Evolutionary conservation across 1,140 invertebrate genomes (phyloP), one percentile per base, ranked within the genome.

Genomic region (Drosophila bipectinata): DNA sequence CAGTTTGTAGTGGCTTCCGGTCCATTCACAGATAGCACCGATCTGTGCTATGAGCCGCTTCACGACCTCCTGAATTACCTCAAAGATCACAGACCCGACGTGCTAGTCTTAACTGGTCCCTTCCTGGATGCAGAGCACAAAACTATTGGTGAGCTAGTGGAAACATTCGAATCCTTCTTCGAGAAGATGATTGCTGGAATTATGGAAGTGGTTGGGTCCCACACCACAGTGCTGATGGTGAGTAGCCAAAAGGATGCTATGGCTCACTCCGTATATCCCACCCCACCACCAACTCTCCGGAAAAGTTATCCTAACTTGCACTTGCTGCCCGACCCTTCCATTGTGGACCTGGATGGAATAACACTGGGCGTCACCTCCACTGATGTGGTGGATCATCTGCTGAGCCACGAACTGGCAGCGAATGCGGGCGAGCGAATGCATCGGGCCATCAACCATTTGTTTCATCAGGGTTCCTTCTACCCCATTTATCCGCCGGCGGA

Each of bases 71-170:
- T 98, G 15, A 92, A 94, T 18, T 94, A 95, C 73, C 93, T 97
- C 0, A 92, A 92, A 15, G 92, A 94, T 10, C 93, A 96, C 47
- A 94, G 94, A 79, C 97, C 97, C 2, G 94, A 98, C 90, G 92
- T 98, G 4, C 93, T 97, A 30, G 93, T 98, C 72, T 92, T 98
- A 51, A 93, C 96, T 5, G 97, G 97, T 0, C 97, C 97, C 4
- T 97, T 98, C 79, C 78, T 98, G 32, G 97, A 98, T 81, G 92
- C 92, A 6, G 94, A 93, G 55, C 95, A 97, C 91, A 91, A 93
- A 1, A 92, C 94, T 26, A 91, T 97, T 26, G 92, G 93, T 41
- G 93, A 94, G 7, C 91, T 94, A 57, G 92, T 92, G 0, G 94
- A 95, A 68, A 94, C 95, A 1, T 96, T 94, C 91, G 94, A 96